Evolutionary conservation across 2,888 invertebrate genomes (phyloP).

Genomic region (Seira musarum): DNA sequence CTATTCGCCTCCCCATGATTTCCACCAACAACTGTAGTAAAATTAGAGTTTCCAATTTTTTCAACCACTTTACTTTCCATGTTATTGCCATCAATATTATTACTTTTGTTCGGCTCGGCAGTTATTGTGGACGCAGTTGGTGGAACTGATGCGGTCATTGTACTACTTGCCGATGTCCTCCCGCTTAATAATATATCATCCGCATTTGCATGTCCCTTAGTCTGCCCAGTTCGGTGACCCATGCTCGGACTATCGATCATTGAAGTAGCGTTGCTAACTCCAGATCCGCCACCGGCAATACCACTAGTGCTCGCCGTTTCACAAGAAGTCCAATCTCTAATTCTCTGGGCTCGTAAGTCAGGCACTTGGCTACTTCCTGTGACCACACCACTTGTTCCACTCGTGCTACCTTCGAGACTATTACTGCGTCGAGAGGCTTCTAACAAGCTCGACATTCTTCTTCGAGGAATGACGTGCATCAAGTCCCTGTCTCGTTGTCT

Average conservation of each 20-base stretch:
- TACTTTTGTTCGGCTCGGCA: constrained; percentile 32
- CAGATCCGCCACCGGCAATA: constrained; percentile 19
- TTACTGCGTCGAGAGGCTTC: constrained; percentile 34
- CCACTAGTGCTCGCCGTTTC: constrained; percentile 42
- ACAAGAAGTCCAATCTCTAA: constrained; percentile 40
- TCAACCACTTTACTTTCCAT: too few species aligned
- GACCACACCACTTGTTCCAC: constrained; percentile 38
- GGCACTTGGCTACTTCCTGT: constrained; percentile 22
- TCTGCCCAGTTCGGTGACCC: not conserved
- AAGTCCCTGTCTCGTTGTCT: constrained; percentile 51
- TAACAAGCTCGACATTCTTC: constrained; percentile 53
- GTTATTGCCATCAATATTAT: constrained; percentile 29
- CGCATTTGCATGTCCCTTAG: constrained; percentile 37
- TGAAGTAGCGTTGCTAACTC: constrained; percentile 27
- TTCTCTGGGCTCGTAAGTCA: constrained; percentile 42
- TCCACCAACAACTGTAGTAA: not conserved
- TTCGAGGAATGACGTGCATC: constrained; percentile 50
- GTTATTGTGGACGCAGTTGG: constrained; percentile 39
- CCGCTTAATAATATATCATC: constrained; percentile 27
- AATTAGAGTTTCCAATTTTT: constrained; percentile 31
- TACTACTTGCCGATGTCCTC: constrained; percentile 46
- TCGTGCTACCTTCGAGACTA: constrained; percentile 28
- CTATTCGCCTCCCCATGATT: constrained; percentile 20
- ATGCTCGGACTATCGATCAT: constrained; percentile 28
- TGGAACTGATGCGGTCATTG: constrained; percentile 41